Percentiles rank a stretch among this genome's conserved stretches.
Conservation (phyloP, 2,797 vertebrate species). For the Arnoldichthys spilopterus region DNA sequence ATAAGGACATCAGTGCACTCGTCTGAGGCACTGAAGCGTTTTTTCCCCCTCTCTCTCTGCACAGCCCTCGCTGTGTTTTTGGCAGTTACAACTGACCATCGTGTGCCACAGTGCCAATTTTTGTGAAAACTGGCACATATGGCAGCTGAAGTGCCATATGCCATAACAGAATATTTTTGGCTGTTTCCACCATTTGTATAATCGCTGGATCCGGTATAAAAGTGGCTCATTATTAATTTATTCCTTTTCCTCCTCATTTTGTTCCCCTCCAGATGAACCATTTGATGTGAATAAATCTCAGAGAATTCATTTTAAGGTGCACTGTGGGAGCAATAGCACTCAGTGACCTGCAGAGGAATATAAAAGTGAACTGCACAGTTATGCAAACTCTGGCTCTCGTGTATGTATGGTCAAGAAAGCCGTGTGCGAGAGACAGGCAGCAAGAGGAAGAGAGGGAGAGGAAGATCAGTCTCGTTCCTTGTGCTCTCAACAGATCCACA, state of each 20-base stretch:
- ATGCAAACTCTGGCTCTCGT: background rate
- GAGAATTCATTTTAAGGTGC: constrained; percentile 68
- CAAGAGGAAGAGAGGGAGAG: constrained; percentile 8
- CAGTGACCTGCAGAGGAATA: constrained; percentile 22
- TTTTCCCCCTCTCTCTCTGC: constrained; percentile 60
- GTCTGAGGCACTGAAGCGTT: constrained; percentile 57
- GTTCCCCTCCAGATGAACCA: constrained; percentile 76
- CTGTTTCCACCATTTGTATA: constrained; percentile 92
- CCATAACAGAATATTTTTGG: constrained; percentile 94
- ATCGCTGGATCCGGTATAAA: constrained; percentile 83
- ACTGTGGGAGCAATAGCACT: constrained; percentile 45
- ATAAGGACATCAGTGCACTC: constrained; percentile 63
- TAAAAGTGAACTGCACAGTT: background rate
- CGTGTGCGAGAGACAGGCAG: constrained; percentile 15
- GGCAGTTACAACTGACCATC: constrained; percentile 98
- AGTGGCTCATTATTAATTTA: constrained; percentile 89
- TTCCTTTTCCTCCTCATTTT: constrained; percentile 79
- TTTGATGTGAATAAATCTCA: constrained; percentile 73
- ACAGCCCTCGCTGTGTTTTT: constrained; percentile 93
- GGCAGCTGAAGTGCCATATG: constrained; percentile 99
- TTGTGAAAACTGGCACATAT: constrained; percentile 99
- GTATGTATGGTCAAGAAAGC: constrained; percentile 12
- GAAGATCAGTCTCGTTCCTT: constrained; percentile 13
- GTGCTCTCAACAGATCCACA: constrained; percentile 40
- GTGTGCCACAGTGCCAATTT: constrained; percentile 95